These are phyloP conservation scores for Myocastor coypus DNA, from an alignment of 2,113 vertebrate species.

Conservation along the genomic window DNA sequence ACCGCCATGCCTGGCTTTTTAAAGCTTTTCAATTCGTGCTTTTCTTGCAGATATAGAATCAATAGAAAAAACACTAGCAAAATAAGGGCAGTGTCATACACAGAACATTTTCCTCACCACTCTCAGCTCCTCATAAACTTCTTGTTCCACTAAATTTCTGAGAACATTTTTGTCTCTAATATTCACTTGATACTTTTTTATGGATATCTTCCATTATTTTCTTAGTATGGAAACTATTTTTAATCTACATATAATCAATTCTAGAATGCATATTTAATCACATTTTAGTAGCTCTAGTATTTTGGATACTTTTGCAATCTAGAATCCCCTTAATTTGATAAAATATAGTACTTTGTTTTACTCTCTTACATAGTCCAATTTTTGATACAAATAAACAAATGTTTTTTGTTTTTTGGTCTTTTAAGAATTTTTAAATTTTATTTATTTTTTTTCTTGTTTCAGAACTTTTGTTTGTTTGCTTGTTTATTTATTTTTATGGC, in stretches of 20 bases:
- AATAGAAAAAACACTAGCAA: constrained; percentile 40
- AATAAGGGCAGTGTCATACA: neutral
- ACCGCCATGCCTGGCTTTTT: neutral
- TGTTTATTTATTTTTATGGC: no score
- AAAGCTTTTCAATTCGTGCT: constrained; percentile 37
- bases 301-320: constrained; percentile 29
- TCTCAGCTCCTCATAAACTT: neutral
- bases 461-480: no score
- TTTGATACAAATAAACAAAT: constrained; percentile 46
- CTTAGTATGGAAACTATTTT: constrained; percentile 39
- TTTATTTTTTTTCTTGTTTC: no score
- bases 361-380: constrained; percentile 3
- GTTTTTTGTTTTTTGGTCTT: no score
- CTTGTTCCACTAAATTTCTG: constrained; percentile 27
- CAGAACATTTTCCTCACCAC: neutral
- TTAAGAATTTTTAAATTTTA: no score
- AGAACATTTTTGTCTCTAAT: constrained; percentile 44
- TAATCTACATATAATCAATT: constrained; percentile 12
- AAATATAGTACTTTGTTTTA: constrained; percentile 32
- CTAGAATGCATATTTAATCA: constrained; percentile 39
- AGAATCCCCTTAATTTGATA: constrained; percentile 47
- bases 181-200: neutral
- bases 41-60: constrained; percentile 35
- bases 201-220: constrained; percentile 15
- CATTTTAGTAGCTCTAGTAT: constrained; percentile 56